A percentile compares a stretch with the other conserved stretches of the same genome.
These are phyloP conservation scores for Drosophila stalkeri DNA, from an alignment of 2,888 invertebrate species.

Conservation along the genomic window DNA sequence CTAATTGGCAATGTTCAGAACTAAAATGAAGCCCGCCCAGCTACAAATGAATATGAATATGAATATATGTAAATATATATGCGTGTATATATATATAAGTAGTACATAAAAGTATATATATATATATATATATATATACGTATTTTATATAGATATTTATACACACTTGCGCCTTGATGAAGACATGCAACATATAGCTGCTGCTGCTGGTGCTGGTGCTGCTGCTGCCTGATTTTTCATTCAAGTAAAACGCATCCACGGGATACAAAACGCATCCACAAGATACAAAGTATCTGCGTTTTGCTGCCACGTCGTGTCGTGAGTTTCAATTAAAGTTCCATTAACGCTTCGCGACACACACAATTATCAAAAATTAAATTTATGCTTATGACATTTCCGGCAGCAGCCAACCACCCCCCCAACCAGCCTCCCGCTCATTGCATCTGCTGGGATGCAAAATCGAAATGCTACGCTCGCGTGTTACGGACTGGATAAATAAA, in stretches of 20 bases:
- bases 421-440: neutral
- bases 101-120: slow-evolving; percentile 2
- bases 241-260: slow-evolving; percentile 34
- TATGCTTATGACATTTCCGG: slow-evolving; percentile 80
- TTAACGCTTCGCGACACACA: slow-evolving; percentile 81
- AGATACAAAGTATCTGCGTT: slow-evolving; percentile 23
- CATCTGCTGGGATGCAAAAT: slow-evolving; percentile 43
- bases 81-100: neutral
- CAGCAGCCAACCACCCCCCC: slow-evolving; percentile 36
- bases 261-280: slow-evolving; percentile 46
- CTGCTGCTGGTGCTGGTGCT: slow-evolving; percentile 9
- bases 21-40: slow-evolving; percentile 23
- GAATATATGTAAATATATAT: neutral
- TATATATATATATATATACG: slow-evolving; percentile 11
- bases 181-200: slow-evolving; percentile 52
- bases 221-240: slow-evolving; percentile 28
- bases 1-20: slow-evolving; percentile 66
- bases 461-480: slow-evolving; percentile 38
- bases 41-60: slow-evolving; percentile 10
- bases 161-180: slow-evolving; percentile 34
- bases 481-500: slow-evolving; percentile 49
- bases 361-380: slow-evolving; percentile 79
- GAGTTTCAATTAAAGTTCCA: slow-evolving; percentile 80
- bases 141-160: slow-evolving; percentile 16
- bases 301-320: slow-evolving; percentile 36